Percentiles rank a stretch among this genome's conserved stretches.
Conservation (phyloP, 2,888 invertebrate species). For the Hirtodrosophila cameraria region DNA sequence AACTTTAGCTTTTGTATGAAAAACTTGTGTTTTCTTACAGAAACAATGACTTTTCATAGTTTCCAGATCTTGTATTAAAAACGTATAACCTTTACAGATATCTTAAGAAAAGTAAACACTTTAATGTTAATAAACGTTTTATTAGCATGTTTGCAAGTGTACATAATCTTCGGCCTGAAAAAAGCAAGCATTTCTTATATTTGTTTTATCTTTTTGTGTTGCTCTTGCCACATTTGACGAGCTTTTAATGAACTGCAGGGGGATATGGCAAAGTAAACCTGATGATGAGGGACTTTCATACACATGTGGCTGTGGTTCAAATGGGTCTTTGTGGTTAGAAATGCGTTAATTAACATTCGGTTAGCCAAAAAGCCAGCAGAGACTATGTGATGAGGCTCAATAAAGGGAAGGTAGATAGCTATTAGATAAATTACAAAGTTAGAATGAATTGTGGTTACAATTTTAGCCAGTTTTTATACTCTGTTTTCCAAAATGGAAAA, state of each 20-base stretch:
- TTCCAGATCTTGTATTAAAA: too few species aligned
- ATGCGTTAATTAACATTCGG: constrained; percentile 64
- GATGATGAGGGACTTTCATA: constrained; percentile 20
- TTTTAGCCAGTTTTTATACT: too few species aligned
- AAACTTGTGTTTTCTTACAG: too few species aligned
- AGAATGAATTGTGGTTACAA: too few species aligned
- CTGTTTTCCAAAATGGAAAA: too few species aligned
- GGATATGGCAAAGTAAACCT: constrained; percentile 23
- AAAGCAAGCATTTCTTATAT: constrained; percentile 12
- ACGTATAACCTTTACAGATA: too few species aligned
- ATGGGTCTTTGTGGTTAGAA: constrained; percentile 23
- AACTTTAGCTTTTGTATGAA: too few species aligned
- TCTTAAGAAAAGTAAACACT: too few species aligned
- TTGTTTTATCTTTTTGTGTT: constrained; percentile 2
- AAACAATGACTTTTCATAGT: too few species aligned
- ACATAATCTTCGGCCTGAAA: constrained; percentile 16
- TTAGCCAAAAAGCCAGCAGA: constrained; percentile 29
- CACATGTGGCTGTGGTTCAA: constrained; percentile 6
- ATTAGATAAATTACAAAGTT: constrained; percentile 13
- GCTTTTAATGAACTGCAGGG: constrained; percentile 66
- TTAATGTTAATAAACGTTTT: too few species aligned
- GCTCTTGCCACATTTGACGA: constrained; percentile 57
- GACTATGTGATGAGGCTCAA: constrained; percentile 41
- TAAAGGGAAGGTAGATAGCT: not conserved
- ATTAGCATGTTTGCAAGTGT: too few species aligned